Conservation (phyloP, 2,888 invertebrate species). For the Acleris laterana region DNA sequence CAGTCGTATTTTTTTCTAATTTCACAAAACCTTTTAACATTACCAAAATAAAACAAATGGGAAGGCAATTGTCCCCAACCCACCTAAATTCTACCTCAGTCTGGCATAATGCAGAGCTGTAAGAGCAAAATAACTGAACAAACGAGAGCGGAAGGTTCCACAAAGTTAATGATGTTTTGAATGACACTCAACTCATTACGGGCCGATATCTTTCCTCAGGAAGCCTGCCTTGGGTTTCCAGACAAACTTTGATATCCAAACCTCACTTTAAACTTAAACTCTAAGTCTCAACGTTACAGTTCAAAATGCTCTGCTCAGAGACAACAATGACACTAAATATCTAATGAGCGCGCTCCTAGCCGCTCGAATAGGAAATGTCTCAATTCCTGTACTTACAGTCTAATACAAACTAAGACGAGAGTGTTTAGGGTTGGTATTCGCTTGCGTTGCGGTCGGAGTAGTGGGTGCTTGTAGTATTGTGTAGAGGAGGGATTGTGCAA, state of each 20-base stretch:
- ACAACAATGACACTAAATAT: slow-evolving; percentile 69
- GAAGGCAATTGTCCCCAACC: no score
- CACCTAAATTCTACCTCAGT: background rate
- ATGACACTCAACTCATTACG: slow-evolving; percentile 80
- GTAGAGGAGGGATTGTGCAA: slow-evolving; percentile 72
- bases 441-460: slow-evolving; percentile 40
- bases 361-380: slow-evolving; percentile 59
- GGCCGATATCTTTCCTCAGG: slow-evolving; percentile 75
- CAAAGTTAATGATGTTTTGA: slow-evolving; percentile 78
- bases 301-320: slow-evolving; percentile 38
- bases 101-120: background rate
- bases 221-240: slow-evolving; percentile 59
- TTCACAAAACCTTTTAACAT: no score
- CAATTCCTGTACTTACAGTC: slow-evolving; percentile 46
- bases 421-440: slow-evolving; percentile 50
- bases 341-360: slow-evolving; percentile 71
- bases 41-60: no score
- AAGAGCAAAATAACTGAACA: slow-evolving; percentile 40
- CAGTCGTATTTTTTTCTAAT: no score
- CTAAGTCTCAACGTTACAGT: slow-evolving; percentile 33
- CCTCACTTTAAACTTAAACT: slow-evolving; percentile 41
- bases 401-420: slow-evolving; percentile 41
- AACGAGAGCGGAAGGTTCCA: slow-evolving; percentile 51
- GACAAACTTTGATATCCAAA: slow-evolving; percentile 54
- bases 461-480: slow-evolving; percentile 59